A percentile compares a stretch with the other conserved stretches of the same genome.
phyloP scores from a whole-genome alignment of 2,888 invertebrate genomes.

The Drosophila paramelanica region DNA sequence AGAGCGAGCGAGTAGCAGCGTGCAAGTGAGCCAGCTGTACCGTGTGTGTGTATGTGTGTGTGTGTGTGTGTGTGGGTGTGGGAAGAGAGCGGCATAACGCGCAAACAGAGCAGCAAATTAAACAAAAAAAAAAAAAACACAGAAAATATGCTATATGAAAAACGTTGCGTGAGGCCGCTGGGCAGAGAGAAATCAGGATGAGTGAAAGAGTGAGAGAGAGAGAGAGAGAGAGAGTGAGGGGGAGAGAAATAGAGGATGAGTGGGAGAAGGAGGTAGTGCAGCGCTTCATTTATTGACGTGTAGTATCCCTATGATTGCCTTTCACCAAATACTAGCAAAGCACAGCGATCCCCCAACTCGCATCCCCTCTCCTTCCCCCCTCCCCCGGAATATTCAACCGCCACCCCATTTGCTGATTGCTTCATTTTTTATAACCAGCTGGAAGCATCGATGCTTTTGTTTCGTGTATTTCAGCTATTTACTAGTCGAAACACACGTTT shows the following conservation, averaged over 20 bases:
- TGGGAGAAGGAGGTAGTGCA: not conserved
- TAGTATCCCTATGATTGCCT: conserved; percentile 76
- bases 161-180: conserved; percentile 50
- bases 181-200: not conserved
- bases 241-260: not conserved
- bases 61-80: conserved; percentile 3
- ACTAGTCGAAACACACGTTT: conserved; percentile 26
- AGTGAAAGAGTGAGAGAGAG: not conserved
- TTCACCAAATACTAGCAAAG: conserved; percentile 42
- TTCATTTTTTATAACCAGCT: conserved; percentile 61
- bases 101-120: conserved; percentile 68
- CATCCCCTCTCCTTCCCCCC: not conserved
- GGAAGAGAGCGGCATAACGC: conserved; percentile 24
- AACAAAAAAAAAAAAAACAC: conserved; percentile 38
- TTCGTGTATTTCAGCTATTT: conserved; percentile 58
- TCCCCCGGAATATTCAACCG: not conserved
- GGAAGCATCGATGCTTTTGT: conserved; percentile 52
- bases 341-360: conserved; percentile 2
- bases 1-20: conserved; percentile 23
- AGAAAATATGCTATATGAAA: conserved; percentile 43
- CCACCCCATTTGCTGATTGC: conserved; percentile 54
- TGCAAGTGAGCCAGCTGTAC: conserved; percentile 15
- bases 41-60: not conserved
- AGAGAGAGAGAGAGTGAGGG: not conserved
- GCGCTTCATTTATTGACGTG: conserved; percentile 75